A percentile compares a stretch with the other conserved stretches of the same genome.
These are phyloP conservation scores for Dipus sagitta DNA, from an alignment of 2,797 vertebrate species.

Conservation along the genomic window DNA sequence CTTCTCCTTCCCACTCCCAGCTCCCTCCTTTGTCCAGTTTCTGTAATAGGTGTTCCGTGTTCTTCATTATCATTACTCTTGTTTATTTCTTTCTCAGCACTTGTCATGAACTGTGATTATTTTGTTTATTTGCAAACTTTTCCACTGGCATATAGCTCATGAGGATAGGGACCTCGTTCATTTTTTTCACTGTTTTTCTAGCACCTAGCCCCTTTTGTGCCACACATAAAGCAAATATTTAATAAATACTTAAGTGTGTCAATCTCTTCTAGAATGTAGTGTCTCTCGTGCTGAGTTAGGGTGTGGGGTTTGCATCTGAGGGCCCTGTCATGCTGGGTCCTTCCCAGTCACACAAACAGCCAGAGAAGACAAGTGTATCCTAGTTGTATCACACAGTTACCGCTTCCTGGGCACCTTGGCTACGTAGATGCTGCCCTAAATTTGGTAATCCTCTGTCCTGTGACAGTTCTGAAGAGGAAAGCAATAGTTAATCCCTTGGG, in stretches of 20 bases:
- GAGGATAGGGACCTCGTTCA: background rate
- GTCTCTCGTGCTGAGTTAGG: background rate
- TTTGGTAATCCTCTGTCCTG: background rate
- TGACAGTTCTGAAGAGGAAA: constrained; percentile 35
- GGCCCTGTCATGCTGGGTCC: background rate
- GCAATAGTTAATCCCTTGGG: background rate
- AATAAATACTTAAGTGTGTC: background rate
- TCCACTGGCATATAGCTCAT: background rate
- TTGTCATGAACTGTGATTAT: constrained; percentile 11
- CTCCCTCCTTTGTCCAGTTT: background rate
- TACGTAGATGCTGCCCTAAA: background rate
- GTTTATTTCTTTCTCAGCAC: background rate
- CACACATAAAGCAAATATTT: background rate
- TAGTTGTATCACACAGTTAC: background rate
- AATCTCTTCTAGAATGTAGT: background rate
- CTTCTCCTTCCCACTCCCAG: background rate
- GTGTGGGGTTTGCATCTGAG: background rate
- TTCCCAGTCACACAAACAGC: background rate
- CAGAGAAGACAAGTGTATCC: background rate
- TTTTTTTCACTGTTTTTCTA: background rate
- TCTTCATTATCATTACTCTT: constrained; percentile 1
- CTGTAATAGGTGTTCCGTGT: background rate
- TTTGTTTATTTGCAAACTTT: constrained; percentile 14
- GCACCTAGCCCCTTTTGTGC: background rate
- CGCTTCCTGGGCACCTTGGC: background rate